phyloP scores from a whole-genome alignment of 2,113 vertebrate genomes.

The Cervus canadensis region DNA sequence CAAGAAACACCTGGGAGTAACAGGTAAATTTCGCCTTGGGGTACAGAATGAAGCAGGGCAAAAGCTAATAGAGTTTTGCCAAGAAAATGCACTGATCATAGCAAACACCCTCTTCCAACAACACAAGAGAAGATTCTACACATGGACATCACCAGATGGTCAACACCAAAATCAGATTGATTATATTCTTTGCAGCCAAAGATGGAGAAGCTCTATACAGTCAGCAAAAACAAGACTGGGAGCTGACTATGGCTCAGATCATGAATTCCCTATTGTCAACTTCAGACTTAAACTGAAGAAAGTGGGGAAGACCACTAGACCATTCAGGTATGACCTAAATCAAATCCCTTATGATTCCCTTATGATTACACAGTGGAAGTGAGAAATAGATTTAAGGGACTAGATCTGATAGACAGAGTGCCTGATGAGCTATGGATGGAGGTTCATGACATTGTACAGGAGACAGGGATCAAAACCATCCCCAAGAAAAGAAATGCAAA shows the following conservation, averaged over 20 bases:
- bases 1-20: background rate
- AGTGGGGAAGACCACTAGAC: background rate
- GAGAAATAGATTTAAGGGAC: background rate
- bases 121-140: background rate
- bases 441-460: background rate
- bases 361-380: background rate
- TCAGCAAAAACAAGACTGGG: background rate
- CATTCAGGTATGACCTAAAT: background rate
- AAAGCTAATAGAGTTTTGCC: background rate
- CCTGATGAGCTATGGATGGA: background rate
- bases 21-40: background rate
- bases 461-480: background rate
- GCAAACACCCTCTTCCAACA: background rate
- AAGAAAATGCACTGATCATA: background rate
- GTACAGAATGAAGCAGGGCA: background rate
- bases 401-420: background rate
- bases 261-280: background rate
- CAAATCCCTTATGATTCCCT: background rate
- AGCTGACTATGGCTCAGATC: background rate
- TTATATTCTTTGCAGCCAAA: no score
- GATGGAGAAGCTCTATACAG: background rate
- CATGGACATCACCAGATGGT: background rate
- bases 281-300: background rate
- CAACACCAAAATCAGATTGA: background rate
- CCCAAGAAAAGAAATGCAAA: background rate